These are phyloP conservation scores for Silurus glanis DNA, from an alignment of 2,113 vertebrate species.

Conservation along the genomic window DNA sequence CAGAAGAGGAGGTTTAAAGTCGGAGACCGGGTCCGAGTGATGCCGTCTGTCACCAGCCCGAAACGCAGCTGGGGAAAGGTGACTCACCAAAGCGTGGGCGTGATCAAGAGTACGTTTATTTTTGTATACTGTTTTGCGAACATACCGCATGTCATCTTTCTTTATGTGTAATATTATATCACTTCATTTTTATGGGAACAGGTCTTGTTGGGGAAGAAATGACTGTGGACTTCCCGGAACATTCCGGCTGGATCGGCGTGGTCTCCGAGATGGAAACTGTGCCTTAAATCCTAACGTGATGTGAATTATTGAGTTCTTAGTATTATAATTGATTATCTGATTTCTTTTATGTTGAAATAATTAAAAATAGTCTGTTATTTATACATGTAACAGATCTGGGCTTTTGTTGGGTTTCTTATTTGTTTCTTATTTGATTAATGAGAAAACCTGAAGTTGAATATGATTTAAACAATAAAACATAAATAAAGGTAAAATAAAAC, in stretches of 20 bases:
- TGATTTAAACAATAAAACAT: too few relatives aligned
- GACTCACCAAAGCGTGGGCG: conserved; percentile 13
- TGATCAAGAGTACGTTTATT: conserved; percentile 18
- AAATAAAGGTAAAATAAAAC: too few relatives aligned
- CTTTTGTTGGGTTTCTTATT: too few relatives aligned
- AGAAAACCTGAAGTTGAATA: too few relatives aligned
- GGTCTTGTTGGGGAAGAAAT: conserved; percentile 11
- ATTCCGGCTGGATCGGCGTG: conserved; percentile 20
- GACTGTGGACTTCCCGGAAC: conserved; percentile 40
- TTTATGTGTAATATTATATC: not conserved
- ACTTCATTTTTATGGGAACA: not conserved
- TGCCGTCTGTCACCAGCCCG: conserved; percentile 18
- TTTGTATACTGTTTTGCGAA: not conserved
- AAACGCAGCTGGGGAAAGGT: conserved; percentile 34
- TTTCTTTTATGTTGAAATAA: not conserved
- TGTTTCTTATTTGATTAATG: too few relatives aligned
- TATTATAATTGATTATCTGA: not conserved
- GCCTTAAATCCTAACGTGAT: not conserved
- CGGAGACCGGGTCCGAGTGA: conserved; percentile 42
- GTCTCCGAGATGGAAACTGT: conserved; percentile 34
- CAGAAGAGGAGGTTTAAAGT: not conserved
- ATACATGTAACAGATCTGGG: too few relatives aligned
- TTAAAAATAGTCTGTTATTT: too few relatives aligned
- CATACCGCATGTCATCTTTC: not conserved
- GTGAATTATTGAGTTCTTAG: not conserved